These are phyloP conservation scores for Opisthograptis luteolata DNA, from an alignment of 2,888 invertebrate species.

Conservation along the genomic window DNA sequence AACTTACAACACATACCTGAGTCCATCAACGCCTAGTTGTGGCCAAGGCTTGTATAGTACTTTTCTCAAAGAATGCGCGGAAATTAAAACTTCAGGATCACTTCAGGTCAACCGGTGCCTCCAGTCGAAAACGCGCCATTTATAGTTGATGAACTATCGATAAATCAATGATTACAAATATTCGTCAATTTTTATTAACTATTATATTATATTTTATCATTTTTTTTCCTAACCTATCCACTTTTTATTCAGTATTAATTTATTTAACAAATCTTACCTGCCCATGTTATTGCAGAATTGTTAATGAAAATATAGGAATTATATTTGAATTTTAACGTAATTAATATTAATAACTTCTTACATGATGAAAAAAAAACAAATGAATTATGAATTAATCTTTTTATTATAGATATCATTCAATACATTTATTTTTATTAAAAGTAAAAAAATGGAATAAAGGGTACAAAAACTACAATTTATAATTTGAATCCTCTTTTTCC, in stretches of 20 bases:
- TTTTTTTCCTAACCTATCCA: conserved; percentile 21
- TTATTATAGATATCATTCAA: conserved; percentile 1
- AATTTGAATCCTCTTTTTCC: conserved; percentile 7
- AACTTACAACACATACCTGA: too few relatives aligned
- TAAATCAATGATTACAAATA: conserved; percentile 3
- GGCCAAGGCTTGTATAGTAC: too few relatives aligned
- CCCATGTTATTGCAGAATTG: conserved; percentile 5
- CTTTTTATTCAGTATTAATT: conserved; percentile 18
- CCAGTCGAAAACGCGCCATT: not conserved
- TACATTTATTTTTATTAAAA: conserved; percentile 8
- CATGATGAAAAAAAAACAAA: conserved; percentile 5
- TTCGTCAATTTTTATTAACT: conserved; percentile 1
- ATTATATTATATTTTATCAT: conserved; percentile 13
- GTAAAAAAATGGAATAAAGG: conserved; percentile 7
- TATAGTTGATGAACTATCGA: conserved; percentile 1
- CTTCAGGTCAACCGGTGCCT: too few relatives aligned
- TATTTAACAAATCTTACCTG: conserved; percentile 15
- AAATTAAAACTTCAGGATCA: too few relatives aligned
- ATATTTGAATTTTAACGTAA: conserved; percentile 3
- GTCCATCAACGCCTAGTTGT: too few relatives aligned
- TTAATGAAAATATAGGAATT: conserved; percentile 12
- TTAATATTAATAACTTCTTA: conserved; percentile 4
- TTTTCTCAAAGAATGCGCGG: too few relatives aligned
- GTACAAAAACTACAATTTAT: conserved; percentile 14
- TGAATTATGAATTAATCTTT: not conserved